Percentiles rank a stretch among this genome's conserved stretches.
phyloP scores from a whole-genome alignment of 2,797 vertebrate genomes.

The Anguilla marmorata region DNA sequence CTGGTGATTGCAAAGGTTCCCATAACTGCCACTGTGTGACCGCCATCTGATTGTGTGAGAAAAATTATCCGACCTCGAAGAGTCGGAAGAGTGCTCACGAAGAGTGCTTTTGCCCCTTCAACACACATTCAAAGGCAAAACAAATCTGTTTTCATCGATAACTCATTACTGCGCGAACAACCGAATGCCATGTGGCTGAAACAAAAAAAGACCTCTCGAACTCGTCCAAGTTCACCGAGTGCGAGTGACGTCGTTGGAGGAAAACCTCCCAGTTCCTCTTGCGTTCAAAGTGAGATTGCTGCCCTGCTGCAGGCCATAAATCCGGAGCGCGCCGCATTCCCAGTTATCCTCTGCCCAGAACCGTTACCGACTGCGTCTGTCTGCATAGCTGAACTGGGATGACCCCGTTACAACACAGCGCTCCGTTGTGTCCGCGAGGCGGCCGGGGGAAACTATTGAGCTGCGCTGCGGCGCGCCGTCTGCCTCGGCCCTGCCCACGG shows the following conservation, averaged over 20 bases:
- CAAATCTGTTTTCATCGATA: background rate
- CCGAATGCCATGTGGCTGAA: background rate
- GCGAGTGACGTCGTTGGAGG: background rate
- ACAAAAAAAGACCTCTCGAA: slow-evolving; percentile 20
- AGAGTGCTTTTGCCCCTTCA: background rate
- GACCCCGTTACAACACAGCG: slow-evolving; percentile 55
- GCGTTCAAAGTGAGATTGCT: slow-evolving; percentile 16
- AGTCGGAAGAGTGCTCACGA: background rate
- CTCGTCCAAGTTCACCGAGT: slow-evolving; percentile 8
- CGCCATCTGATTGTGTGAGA: background rate
- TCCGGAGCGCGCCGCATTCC: slow-evolving; percentile 1
- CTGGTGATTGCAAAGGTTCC: background rate
- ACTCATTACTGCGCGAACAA: too few relatives aligned
- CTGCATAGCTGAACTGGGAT: slow-evolving; percentile 51
- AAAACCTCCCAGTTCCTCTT: slow-evolving; percentile 17
- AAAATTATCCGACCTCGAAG: background rate
- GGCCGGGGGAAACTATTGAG: slow-evolving; percentile 34
- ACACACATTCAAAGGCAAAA: background rate
- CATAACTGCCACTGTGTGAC: background rate
- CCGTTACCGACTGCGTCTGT: slow-evolving; percentile 34
- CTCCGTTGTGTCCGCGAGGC: slow-evolving; percentile 47
- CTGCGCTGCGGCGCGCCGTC: slow-evolving; percentile 42
- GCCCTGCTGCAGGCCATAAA: slow-evolving; percentile 10
- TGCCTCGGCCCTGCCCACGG: slow-evolving; percentile 30
- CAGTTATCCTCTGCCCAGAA: slow-evolving; percentile 25